Evolutionary conservation across 2,797 vertebrate genomes (phyloP).

Genomic region (Tragopan temminckii): DNA sequence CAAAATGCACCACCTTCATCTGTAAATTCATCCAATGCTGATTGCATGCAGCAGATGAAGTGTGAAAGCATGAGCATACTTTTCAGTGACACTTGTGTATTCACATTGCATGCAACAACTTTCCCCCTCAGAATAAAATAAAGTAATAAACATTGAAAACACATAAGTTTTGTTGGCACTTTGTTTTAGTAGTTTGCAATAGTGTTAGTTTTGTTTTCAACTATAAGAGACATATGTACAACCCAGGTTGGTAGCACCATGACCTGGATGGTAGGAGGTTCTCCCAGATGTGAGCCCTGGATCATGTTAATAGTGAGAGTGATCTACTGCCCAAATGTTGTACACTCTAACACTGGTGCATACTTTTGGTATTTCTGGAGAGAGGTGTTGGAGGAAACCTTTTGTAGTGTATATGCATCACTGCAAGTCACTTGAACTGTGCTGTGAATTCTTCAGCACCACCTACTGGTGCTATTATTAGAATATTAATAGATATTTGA

Average conservation of each 20-base stretch:
- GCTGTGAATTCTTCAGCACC: neutral
- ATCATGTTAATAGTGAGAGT: neutral
- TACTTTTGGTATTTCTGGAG: neutral
- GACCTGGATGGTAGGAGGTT: neutral
- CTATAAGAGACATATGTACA: neutral
- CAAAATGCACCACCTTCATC: neutral
- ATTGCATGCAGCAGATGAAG: neutral
- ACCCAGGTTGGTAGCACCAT: too few relatives aligned
- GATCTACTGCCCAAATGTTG: neutral
- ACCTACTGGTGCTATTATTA: neutral
- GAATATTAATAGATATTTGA: neutral
- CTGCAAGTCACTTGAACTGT: neutral
- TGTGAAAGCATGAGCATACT: rapidly evolving
- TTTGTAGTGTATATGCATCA: rapidly evolving
- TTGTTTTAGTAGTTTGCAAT: neutral
- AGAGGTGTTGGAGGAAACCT: neutral
- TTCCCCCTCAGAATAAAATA: neutral
- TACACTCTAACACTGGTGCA: too few relatives aligned
- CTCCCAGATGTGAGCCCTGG: neutral
- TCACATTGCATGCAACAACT: neutral
- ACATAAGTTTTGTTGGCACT: neutral
- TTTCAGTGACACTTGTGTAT: neutral
- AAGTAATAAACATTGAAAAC: neutral
- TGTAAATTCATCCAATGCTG: neutral
- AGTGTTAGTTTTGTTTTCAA: neutral